Evolutionary conservation across 2,888 invertebrate genomes (phyloP).

Genomic region (Dromius quadrimaculatus): DNA sequence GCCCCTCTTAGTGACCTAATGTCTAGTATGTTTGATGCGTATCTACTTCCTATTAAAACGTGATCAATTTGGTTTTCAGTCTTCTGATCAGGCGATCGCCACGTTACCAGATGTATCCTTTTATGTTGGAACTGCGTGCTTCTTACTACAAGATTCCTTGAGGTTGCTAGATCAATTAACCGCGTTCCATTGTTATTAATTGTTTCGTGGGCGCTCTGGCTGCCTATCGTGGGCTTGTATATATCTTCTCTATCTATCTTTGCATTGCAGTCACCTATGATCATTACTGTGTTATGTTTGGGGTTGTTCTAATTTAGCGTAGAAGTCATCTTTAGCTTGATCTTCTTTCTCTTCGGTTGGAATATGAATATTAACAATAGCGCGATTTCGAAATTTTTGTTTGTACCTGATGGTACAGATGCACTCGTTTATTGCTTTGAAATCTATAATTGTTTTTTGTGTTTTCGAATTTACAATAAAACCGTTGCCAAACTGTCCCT

Average conservation of each 20-base stretch:
- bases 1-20: constrained; percentile 32
- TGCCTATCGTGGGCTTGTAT: constrained; percentile 43
- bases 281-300: neutral
- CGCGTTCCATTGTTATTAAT: constrained; percentile 43
- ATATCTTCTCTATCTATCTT: no score
- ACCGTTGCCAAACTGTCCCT: no score
- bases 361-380: no score
- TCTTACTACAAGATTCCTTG: constrained; percentile 23
- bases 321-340: no score
- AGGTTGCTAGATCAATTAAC: constrained; percentile 25
- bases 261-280: neutral
- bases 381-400: no score
- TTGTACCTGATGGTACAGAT: no score
- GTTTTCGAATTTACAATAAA: no score
- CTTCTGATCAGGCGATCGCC: constrained; percentile 16
- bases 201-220: constrained; percentile 17
- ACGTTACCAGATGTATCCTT: no score
- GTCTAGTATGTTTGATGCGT: constrained; percentile 32
- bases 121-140: constrained; percentile 14
- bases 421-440: no score
- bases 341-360: no score
- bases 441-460: no score
- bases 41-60: constrained; percentile 26
- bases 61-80: constrained; percentile 43
- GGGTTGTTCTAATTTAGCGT: neutral